phyloP scores from a whole-genome alignment of 2,797 vertebrate species.

The Squalus acanthias region DNA sequence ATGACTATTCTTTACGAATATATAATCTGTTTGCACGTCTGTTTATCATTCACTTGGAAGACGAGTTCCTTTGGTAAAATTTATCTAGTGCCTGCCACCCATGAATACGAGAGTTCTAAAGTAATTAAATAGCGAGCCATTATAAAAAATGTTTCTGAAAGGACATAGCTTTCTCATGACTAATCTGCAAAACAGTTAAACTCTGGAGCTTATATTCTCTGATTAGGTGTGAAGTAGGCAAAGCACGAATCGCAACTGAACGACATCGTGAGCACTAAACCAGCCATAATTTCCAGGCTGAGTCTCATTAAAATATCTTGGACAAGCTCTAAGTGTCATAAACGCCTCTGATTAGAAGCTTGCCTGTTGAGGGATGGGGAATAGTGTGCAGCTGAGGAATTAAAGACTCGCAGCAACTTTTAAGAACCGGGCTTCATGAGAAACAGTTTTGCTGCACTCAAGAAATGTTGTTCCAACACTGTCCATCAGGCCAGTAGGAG shows the following conservation, averaged over 20 bases:
- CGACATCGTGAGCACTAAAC: background rate
- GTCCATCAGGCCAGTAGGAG: background rate
- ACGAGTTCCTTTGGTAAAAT: background rate
- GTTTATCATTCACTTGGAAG: background rate
- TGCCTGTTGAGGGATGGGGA: background rate
- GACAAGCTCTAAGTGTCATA: background rate
- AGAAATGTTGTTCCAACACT: background rate
- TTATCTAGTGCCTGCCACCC: background rate
- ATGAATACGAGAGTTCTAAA: background rate
- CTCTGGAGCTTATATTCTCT: background rate
- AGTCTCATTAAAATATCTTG: constrained; percentile 21
- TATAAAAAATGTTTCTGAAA: background rate
- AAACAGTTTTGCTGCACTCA: background rate
- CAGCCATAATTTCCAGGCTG: background rate
- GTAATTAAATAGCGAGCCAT: background rate
- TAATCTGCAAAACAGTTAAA: constrained; percentile 1
- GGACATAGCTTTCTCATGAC: background rate
- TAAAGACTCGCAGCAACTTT: background rate
- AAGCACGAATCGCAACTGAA: background rate
- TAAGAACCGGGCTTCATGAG: background rate
- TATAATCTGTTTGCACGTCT: background rate
- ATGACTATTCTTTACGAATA: too few relatives aligned
- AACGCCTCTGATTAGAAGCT: background rate
- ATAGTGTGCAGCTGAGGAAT: background rate
- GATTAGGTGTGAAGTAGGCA: constrained; percentile 19